phyloP scores from a whole-genome alignment of 1,140 invertebrate species.

The Papilio helenus region DNA sequence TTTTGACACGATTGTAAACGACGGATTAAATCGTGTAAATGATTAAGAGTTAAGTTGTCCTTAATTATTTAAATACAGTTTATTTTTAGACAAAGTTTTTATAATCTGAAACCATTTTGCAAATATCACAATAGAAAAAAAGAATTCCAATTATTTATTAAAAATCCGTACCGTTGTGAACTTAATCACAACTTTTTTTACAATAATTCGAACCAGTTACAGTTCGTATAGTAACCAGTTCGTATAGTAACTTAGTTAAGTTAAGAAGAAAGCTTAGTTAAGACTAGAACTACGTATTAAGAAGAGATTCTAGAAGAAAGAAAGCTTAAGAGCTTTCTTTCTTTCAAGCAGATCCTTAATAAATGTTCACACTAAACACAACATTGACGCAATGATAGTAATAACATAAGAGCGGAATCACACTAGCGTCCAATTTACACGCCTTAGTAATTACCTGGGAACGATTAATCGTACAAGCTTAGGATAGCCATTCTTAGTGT shows the following conservation, averaged over 20 bases:
- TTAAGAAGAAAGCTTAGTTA: no score
- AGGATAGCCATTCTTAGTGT: not conserved
- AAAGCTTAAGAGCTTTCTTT: not conserved
- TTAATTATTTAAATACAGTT: not conserved
- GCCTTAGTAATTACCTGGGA: slow-evolving; percentile 15
- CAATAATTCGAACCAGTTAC: not conserved
- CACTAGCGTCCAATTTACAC: slow-evolving; percentile 23
- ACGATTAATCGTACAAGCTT: slow-evolving; percentile 18
- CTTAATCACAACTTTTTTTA: not conserved
- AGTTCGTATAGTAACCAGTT: no score
- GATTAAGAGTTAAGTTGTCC: not conserved
- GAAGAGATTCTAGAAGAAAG: no score
- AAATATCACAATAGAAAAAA: no score
- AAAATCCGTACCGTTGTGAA: no score
- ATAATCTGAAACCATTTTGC: no score
- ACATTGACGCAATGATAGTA: slow-evolving; percentile 11
- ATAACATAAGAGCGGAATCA: not conserved
- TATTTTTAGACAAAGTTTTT: not conserved
- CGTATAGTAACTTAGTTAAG: no score
- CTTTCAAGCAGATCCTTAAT: not conserved
- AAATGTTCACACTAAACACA: not conserved
- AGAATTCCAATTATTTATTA: no score
- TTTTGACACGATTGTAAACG: slow-evolving; percentile 1
- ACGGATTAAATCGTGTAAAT: slow-evolving; percentile 6
- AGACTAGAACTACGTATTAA: no score